These are phyloP conservation scores for Leistus spinibarbis DNA, from an alignment of 2,888 invertebrate genomes.

Conservation along the genomic window DNA sequence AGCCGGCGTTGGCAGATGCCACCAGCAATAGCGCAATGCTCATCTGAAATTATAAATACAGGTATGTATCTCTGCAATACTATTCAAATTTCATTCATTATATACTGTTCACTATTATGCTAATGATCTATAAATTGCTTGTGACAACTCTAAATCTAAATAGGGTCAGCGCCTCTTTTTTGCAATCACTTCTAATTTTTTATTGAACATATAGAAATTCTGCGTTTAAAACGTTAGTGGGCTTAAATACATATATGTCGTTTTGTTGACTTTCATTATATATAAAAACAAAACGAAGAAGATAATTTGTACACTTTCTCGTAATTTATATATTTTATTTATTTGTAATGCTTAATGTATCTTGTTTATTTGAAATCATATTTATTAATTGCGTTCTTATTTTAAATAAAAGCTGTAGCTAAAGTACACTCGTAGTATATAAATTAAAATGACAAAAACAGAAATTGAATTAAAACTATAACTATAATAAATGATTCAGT, in stretches of 20 bases:
- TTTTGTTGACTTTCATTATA: background rate
- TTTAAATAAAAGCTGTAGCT: too few species aligned
- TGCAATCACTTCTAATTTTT: background rate
- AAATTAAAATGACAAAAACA: too few species aligned
- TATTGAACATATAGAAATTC: background rate
- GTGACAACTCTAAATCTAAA: too few species aligned
- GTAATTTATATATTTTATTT: background rate
- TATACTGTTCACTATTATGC: too few species aligned
- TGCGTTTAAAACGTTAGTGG: background rate
- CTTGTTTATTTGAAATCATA: background rate
- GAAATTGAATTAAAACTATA: too few species aligned
- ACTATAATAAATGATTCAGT: background rate
- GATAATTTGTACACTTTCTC: background rate
- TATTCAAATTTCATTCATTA: too few species aligned
- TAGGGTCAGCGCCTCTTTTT: background rate
- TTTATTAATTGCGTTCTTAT: too few species aligned
- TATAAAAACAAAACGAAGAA: background rate
- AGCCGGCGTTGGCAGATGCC: conserved; percentile 50
- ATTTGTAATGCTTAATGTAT: background rate
- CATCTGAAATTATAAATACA: conserved; percentile 47
- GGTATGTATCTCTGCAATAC: too few species aligned
- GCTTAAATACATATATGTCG: background rate
- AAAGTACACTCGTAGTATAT: too few species aligned
- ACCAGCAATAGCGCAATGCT: conserved; percentile 51
- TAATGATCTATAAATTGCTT: background rate